Conservation (phyloP, 2,888 invertebrate species). For the Amphipyra tragopoginis region DNA sequence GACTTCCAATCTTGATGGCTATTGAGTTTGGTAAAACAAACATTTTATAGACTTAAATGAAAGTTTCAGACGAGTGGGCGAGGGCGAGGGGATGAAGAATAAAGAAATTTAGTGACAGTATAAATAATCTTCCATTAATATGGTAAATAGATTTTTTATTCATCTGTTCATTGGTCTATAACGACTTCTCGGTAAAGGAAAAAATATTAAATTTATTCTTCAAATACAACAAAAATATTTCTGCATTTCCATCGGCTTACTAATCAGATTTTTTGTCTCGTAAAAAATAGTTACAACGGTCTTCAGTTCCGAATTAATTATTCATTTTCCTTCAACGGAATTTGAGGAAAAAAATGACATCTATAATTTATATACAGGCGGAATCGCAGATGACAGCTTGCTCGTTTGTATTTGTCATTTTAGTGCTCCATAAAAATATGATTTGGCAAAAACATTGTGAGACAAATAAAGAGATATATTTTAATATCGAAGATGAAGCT, state of each 20-base stretch:
- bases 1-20: conserved; percentile 31
- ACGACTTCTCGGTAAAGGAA: conserved; percentile 1
- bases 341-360: conserved; percentile 36
- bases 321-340: conserved; percentile 36
- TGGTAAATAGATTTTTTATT: conserved; percentile 34
- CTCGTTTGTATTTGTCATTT: conserved; percentile 50
- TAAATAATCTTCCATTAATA: conserved; percentile 55
- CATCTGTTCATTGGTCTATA: conserved; percentile 11
- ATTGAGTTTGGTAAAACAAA: conserved; percentile 36
- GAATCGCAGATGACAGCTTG: conserved; percentile 38
- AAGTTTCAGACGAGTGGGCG: conserved; percentile 8
- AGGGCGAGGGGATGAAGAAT: conserved; percentile 16
- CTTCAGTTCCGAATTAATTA: conserved; percentile 43
- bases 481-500: conserved; percentile 50
- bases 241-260: conserved; percentile 19
- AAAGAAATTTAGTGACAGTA: conserved; percentile 31
- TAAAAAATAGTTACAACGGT: conserved; percentile 21
- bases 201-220: conserved; percentile 16
- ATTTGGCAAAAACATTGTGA: conserved; percentile 48
- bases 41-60: conserved; percentile 36
- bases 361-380: conserved; percentile 39
- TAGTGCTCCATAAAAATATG: conserved; percentile 54
- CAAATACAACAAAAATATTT: conserved; percentile 5
- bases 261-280: background rate
- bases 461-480: conserved; percentile 45